phyloP scores from a whole-genome alignment of 2,113 vertebrate species.

The Bos indicus region DNA sequence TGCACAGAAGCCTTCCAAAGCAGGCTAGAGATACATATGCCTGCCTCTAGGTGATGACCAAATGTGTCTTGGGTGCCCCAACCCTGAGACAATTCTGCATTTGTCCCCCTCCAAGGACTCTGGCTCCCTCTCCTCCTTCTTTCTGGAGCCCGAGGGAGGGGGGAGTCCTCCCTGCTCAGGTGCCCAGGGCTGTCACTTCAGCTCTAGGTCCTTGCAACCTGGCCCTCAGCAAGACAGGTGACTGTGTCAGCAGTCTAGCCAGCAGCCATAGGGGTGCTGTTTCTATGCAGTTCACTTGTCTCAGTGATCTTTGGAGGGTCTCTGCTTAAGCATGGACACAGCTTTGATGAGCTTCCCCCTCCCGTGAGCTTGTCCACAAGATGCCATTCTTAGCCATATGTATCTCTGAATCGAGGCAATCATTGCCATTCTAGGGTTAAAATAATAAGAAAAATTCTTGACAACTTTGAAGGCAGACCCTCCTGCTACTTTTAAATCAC shows the following conservation, averaged over 20 bases:
- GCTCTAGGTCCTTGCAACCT: neutral
- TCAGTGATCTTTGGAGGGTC: neutral
- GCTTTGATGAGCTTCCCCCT: neutral
- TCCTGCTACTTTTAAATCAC: constrained; percentile 61
- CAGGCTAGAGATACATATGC: neutral
- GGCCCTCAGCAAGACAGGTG: neutral
- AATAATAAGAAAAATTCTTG: neutral
- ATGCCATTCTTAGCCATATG: neutral
- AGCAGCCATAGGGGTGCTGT: neutral
- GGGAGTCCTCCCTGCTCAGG: neutral
- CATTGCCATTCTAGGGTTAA: neutral
- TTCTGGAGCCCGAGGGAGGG: neutral
- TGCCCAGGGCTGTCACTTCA: neutral
- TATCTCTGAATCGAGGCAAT: neutral
- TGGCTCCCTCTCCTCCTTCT: neutral
- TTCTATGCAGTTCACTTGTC: neutral
- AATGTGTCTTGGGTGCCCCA: neutral
- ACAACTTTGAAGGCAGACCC: constrained; percentile 42
- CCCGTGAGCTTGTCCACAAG: neutral
- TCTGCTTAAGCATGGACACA: neutral
- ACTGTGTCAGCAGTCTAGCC: neutral
- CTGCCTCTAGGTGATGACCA: neutral
- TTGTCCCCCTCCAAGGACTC: neutral
- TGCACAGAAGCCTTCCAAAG: neutral
- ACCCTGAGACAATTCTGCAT: neutral